A percentile compares a stretch with the other conserved stretches of the same genome.
Evolutionary conservation across 2,113 vertebrate species (phyloP).

Genomic region (Pogona vitticeps): DNA sequence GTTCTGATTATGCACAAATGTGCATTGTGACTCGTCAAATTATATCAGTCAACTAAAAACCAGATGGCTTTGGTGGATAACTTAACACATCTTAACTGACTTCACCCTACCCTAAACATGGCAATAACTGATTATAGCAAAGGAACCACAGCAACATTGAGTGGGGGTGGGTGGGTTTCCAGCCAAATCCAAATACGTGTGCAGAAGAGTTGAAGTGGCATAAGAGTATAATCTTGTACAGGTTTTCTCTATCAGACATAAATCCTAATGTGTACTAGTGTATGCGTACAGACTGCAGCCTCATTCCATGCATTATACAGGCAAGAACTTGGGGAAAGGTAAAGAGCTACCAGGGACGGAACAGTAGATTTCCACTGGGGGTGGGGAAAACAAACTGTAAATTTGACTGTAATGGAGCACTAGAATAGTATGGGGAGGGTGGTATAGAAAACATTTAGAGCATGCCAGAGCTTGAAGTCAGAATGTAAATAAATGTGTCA

Average conservation of each 20-base stretch:
- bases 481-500: background rate
- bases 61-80: no score
- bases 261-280: background rate
- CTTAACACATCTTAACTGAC: no score
- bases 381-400: background rate
- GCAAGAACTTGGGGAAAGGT: background rate
- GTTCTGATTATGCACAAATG: no score
- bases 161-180: no score
- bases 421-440: background rate
- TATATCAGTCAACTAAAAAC: no score
- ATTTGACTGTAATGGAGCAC: background rate
- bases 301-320: background rate
- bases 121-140: no score
- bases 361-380: no score
- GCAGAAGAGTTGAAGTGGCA: background rate
- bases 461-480: background rate
- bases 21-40: no score
- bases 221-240: background rate
- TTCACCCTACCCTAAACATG: no score
- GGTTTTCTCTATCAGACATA: background rate
- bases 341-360: background rate
- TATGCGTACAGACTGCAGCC: background rate
- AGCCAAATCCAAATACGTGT: background rate
- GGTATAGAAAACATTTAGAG: background rate
- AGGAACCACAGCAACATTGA: no score